Evolutionary conservation across 2,888 invertebrate genomes (phyloP).

Genomic region (Callimorpha dominula): DNA sequence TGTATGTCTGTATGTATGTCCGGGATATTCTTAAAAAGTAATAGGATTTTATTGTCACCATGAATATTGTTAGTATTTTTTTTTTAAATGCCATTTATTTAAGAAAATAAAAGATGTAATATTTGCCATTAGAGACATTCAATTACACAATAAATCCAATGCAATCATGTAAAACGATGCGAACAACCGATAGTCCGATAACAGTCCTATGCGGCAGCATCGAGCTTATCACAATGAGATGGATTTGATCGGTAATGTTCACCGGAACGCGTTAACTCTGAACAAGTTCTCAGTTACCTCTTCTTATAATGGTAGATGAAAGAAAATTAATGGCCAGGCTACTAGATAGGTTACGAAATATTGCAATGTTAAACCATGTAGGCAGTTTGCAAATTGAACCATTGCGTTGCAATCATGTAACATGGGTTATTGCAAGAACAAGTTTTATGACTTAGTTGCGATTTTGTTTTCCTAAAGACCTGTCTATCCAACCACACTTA

Average conservation of each 20-base stretch:
- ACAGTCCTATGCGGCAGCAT: conserved; percentile 65
- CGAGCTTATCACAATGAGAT: conserved; percentile 57
- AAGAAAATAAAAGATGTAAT: background rate
- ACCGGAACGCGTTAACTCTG: conserved; percentile 49
- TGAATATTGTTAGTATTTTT: background rate
- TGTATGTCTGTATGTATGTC: too few species aligned
- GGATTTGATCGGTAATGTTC: conserved; percentile 60
- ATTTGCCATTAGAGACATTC: conserved; percentile 15
- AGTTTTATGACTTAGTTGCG: too few species aligned
- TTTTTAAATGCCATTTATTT: background rate
- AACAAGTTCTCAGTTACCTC: conserved; percentile 45
- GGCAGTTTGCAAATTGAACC: conserved; percentile 33
- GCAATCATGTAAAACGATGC: conserved; percentile 58
- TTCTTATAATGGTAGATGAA: conserved; percentile 48
- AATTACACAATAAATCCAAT: conserved; percentile 31
- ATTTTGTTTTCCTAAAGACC: too few species aligned
- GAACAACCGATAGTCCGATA: conserved; percentile 54
- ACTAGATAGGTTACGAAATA: conserved; percentile 40
- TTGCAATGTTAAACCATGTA: conserved; percentile 22
- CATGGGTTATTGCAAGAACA: background rate
- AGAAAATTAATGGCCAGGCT: conserved; percentile 28
- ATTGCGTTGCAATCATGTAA: background rate
- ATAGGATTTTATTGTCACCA: too few species aligned
- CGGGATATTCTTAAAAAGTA: too few species aligned
- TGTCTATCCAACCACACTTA: too few species aligned